Base-by-base conservation (phyloP, 2,888 invertebrate genomes). In the Liopterus haemorrhoidalis region DNA sequence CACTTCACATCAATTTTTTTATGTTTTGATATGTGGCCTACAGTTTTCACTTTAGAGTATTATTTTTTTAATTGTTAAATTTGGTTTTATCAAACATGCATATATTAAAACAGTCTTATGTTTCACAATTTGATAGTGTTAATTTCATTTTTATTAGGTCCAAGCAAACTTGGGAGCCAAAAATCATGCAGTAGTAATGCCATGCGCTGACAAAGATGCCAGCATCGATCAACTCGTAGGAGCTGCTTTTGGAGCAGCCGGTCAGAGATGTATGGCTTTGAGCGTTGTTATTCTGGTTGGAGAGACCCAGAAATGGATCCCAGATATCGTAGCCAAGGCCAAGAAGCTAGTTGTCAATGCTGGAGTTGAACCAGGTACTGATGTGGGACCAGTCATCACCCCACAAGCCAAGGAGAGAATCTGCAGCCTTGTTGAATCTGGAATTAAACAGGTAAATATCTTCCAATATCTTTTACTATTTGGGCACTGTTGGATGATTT, bases 161-260 rank as follows among this genome's bases (percentile, higher is more conserved):
- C 99, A 99, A 69, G 89, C 91, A 55, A 99, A 99, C 68, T 93
- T 99, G 93, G 97, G 97, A 8, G 99, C 99, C 3, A 99, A 99
- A 70, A 99, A 99, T 70, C 99, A 99, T 67, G 97, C 96, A 28
- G 84, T 99, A 9, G 79, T 99, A 27, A 80, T 99, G 79, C 86
- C 94, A 1, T 99, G 99, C 68, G 97, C 97, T 1, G 95, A 96
- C 70, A 97, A 96, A 67, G 94, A 94, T 60, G 85, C 91, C 59
- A 92, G 94, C 0, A 72, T 99, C 21, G 96, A 96, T 64, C 93
- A 95, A 64, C 71, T 90, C 18, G 73, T 78, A 2, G 69, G 97
- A 0, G 99, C 99, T 1, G 96, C 95, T 0, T 99, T 99, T 69
- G 99, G 99, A 0, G 99, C 99, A 5, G 99, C 99, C 28, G 99